These are phyloP conservation scores for Trichogramma pretiosum DNA, from an alignment of 1,140 invertebrate species.

Conservation along the genomic window DNA sequence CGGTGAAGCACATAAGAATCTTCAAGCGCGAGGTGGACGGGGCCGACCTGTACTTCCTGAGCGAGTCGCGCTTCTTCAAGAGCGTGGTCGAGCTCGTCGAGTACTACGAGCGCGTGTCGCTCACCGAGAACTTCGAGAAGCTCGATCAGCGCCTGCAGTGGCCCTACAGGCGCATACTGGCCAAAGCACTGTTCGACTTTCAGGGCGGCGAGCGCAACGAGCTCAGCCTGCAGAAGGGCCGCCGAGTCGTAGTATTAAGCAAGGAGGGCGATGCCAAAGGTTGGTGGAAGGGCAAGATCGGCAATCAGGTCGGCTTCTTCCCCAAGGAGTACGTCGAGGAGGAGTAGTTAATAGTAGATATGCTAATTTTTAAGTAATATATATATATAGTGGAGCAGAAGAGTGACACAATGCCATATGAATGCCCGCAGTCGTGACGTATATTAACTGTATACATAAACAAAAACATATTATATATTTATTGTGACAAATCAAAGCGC, in stretches of 20 bases:
- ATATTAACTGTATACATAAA: too few relatives aligned
- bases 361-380: too few relatives aligned
- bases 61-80: slow-evolving; percentile 82
- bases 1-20: slow-evolving; percentile 89
- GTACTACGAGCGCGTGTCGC: slow-evolving; percentile 80
- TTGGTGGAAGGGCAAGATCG: slow-evolving; percentile 72
- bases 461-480: too few relatives aligned
- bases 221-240: slow-evolving; percentile 66
- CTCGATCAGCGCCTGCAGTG: slow-evolving; percentile 65
- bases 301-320: slow-evolving; percentile 56
- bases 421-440: too few relatives aligned
- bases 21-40: slow-evolving; percentile 54
- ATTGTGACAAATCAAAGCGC: too few relatives aligned
- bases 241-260: slow-evolving; percentile 66
- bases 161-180: slow-evolving; percentile 65
- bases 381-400: too few relatives aligned
- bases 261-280: slow-evolving; percentile 70
- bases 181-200: slow-evolving; percentile 68
- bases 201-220: slow-evolving; percentile 66
- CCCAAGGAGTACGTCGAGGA: slow-evolving; percentile 57
- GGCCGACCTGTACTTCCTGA: slow-evolving; percentile 63
- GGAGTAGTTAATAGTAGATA: slow-evolving; percentile 21
- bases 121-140: slow-evolving; percentile 85
- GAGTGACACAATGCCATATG: too few relatives aligned
- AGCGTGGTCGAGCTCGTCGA: slow-evolving; percentile 80